phyloP scores from a whole-genome alignment of 2,113 vertebrate genomes.

The Zeus faber region DNA sequence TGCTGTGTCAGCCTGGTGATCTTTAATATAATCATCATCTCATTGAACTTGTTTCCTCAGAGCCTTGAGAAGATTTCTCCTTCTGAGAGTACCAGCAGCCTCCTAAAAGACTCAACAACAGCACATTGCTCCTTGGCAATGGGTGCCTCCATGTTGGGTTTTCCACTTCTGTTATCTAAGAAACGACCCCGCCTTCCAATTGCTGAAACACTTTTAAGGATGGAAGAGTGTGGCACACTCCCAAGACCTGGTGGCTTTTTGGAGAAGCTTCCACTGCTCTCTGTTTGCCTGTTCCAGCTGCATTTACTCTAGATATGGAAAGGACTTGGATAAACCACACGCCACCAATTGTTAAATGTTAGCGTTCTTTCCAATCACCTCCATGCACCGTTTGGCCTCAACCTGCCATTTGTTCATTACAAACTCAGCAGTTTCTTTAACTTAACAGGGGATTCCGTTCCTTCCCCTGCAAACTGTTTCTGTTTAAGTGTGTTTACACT shows the following conservation, averaged over 20 bases:
- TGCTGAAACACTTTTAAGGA: constrained; percentile 22
- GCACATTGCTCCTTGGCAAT: constrained; percentile 30
- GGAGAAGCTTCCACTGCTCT: constrained; percentile 26
- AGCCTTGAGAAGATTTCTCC: constrained; percentile 22
- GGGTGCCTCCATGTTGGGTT: constrained; percentile 48
- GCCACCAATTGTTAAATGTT: constrained; percentile 40
- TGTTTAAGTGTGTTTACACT: constrained; percentile 51
- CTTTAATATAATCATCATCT: not conserved
- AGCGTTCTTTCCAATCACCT: constrained; percentile 52
- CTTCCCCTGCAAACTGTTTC: constrained; percentile 40
- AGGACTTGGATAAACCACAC: constrained; percentile 14
- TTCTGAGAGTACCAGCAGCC: constrained; percentile 26
- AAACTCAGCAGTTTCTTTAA: constrained; percentile 40
- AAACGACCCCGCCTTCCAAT: constrained; percentile 30
- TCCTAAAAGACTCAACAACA: constrained; percentile 41
- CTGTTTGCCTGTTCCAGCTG: constrained; percentile 47
- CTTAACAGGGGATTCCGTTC: constrained; percentile 52
- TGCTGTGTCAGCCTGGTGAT: not conserved
- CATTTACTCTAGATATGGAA: constrained; percentile 29
- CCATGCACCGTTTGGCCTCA: constrained; percentile 41
- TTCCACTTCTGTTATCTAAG: constrained; percentile 54
- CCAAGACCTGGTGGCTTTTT: constrained; percentile 47
- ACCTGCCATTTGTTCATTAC: constrained; percentile 48
- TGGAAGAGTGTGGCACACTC: constrained; percentile 29
- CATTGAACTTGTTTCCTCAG: not conserved